A percentile compares a stretch with the other conserved stretches of the same genome.
These are phyloP conservation scores for Callionymus lyra DNA, from an alignment of 2,113 vertebrate species.

Conservation along the genomic window DNA sequence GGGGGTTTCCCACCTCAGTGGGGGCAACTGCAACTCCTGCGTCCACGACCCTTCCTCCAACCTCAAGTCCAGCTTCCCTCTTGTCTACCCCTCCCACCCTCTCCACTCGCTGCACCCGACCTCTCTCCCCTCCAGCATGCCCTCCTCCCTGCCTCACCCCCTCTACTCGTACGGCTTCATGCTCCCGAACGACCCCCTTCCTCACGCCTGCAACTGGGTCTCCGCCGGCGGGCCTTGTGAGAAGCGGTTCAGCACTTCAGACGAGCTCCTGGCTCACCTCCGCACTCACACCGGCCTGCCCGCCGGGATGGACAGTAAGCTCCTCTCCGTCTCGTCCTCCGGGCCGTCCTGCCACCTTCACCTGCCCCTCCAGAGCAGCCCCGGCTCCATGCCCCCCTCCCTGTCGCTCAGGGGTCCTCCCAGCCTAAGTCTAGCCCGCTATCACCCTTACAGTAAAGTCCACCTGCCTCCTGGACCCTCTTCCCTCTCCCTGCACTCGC, in stretches of 20 bases:
- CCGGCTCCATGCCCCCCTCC: conserved; percentile 73
- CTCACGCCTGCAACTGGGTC: conserved; percentile 96
- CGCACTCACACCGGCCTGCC: conserved; percentile 88
- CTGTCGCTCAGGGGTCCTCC: conserved; percentile 86
- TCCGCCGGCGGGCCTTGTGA: conserved; percentile 89
- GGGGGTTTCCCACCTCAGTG: conserved; percentile 78
- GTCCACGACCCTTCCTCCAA: conserved; percentile 80
- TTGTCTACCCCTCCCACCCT: conserved; percentile 87
- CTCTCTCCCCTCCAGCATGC: conserved; percentile 76
- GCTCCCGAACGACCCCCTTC: conserved; percentile 86
- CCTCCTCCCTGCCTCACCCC: conserved; percentile 79
- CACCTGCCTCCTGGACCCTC: conserved; percentile 77
- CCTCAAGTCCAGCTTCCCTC: conserved; percentile 79
- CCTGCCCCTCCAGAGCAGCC: conserved; percentile 78
- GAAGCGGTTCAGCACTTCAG: conserved; percentile 89
- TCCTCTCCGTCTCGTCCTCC: conserved; percentile 75
- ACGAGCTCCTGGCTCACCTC: conserved; percentile 90
- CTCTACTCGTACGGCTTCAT: conserved; percentile 96
- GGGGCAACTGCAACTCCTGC: conserved; percentile 85
- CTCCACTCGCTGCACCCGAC: too few relatives aligned
- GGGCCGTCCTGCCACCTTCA: conserved; percentile 80
- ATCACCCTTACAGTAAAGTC: conserved; percentile 93
- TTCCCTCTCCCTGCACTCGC: conserved; percentile 81
- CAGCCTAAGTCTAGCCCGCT: conserved; percentile 85
- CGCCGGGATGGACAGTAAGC: conserved; percentile 78